These are phyloP conservation scores for Protula sp. DNA, from an alignment of 2,888 invertebrate genomes.

Conservation along the genomic window DNA sequence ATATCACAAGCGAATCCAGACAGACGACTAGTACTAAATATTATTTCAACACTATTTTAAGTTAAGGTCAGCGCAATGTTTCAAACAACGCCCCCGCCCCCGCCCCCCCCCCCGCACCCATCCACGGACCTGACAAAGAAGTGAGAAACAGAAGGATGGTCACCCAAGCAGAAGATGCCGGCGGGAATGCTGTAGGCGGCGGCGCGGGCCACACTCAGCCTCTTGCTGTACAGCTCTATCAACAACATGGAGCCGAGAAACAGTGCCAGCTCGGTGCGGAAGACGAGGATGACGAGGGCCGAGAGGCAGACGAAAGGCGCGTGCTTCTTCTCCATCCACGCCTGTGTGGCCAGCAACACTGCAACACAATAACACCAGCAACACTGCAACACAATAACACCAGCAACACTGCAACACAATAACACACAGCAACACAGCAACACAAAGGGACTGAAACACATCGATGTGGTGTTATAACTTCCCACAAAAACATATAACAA, in stretches of 20 bases:
- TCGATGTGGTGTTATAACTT: no score
- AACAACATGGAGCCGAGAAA: constrained; percentile 76
- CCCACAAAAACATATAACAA: no score
- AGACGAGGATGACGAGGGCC: constrained; percentile 83
- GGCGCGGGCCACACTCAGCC: constrained; percentile 60
- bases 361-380: constrained; percentile 38
- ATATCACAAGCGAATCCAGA: no score
- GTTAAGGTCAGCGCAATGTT: no score
- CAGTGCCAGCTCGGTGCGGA: constrained; percentile 81
- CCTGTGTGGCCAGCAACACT: constrained; percentile 80
- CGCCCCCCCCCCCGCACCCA: no score
- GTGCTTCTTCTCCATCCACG: constrained; percentile 75
- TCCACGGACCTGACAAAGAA: not conserved
- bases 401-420: not conserved
- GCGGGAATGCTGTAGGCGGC: constrained; percentile 49
- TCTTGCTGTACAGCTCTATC: constrained; percentile 69
- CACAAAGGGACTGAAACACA: no score
- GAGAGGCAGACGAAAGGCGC: constrained; percentile 73
- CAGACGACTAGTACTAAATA: no score
- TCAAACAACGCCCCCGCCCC: no score
- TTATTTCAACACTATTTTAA: no score
- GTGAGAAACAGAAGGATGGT: constrained; percentile 30
- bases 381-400: not conserved
- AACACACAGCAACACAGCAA: no score
- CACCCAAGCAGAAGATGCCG: constrained; percentile 59